phyloP scores from a whole-genome alignment of 37 sponge, comb jelly and placozoan genomes.

The Halichondria panicea region DNA sequence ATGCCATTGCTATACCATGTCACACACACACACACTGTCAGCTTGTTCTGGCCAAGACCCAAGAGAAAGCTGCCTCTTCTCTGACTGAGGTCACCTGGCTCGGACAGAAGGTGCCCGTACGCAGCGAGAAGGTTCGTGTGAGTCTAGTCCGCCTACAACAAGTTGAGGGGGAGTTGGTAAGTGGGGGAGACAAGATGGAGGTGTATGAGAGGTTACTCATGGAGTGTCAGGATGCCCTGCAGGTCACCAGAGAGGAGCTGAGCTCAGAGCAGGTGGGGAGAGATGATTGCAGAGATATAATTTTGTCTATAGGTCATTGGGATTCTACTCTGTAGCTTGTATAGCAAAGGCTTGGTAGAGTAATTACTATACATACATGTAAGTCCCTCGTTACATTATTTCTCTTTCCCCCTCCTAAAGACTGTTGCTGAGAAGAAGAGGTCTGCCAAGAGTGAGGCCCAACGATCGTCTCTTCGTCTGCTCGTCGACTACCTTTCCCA shows the following conservation, averaged over 20 bases:
- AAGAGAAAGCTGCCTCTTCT: slow-evolving; percentile 83
- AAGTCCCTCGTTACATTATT: no score
- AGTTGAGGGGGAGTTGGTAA: slow-evolving; percentile 65
- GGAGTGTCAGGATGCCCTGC: slow-evolving; percentile 88
- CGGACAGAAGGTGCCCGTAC: slow-evolving; percentile 80
- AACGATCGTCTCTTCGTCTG: slow-evolving; percentile 9
- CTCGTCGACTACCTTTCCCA: slow-evolving; percentile 85
- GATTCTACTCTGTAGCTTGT: no score
- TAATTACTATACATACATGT: no score
- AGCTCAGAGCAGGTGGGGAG: slow-evolving; percentile 63
- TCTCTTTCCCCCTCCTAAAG: slow-evolving; percentile 3
- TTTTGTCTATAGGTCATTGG: slow-evolving; percentile 38
- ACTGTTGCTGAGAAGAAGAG: slow-evolving; percentile 55
- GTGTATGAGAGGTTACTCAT: slow-evolving; percentile 84
- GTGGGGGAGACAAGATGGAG: slow-evolving; percentile 68
- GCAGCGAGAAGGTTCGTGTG: slow-evolving; percentile 74
- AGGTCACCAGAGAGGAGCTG: slow-evolving; percentile 81
- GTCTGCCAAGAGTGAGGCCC: slow-evolving; percentile 54
- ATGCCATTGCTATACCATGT: no score
- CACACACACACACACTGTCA: no score
- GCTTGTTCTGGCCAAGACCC: slow-evolving; percentile 81
- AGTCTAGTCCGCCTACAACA: slow-evolving; percentile 72
- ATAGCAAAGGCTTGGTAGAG: no score
- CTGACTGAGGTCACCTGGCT: slow-evolving; percentile 89
- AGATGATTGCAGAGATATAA: no score